Percentiles rank a stretch among this genome's conserved stretches.
Conservation (phyloP, 2,888 invertebrate species). For the Eristalinus sepulchralis region DNA sequence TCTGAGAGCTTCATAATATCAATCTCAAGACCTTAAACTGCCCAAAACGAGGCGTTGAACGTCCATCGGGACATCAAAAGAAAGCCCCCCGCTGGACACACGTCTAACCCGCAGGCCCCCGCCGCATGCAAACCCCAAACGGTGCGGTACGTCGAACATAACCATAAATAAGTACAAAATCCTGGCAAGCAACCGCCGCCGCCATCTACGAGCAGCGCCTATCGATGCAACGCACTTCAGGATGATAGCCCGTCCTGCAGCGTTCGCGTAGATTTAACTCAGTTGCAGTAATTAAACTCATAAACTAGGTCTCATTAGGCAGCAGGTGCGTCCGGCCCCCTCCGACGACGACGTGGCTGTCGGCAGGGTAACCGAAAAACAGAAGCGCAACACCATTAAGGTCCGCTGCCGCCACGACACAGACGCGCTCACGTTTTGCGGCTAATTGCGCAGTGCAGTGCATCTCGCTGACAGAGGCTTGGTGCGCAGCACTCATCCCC, state of each 20-base stretch:
- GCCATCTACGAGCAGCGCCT: not conserved
- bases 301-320: constrained; percentile 62
- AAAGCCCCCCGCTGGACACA: not conserved
- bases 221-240: not conserved
- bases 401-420: not conserved
- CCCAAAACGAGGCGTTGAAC: too few relatives aligned
- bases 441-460: constrained; percentile 52
- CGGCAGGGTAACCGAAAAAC: constrained; percentile 24
- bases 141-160: not conserved
- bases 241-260: not conserved
- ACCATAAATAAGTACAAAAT: constrained; percentile 32
- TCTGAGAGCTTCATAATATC: too few relatives aligned
- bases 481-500: not conserved
- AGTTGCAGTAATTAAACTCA: constrained; percentile 59
- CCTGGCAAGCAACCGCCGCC: not conserved
- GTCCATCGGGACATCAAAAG: not conserved
- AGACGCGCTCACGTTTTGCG: constrained; percentile 41
- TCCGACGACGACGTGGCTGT: not conserved
- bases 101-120: not conserved
- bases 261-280: constrained; percentile 49
- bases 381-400: constrained; percentile 55
- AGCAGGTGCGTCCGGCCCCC: constrained; percentile 40
- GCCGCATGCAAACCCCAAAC: not conserved
- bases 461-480: constrained; percentile 1
- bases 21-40: too few relatives aligned